These are phyloP conservation scores for Melanophora roralis DNA, from an alignment of 2,888 invertebrate species.

Conservation along the genomic window DNA sequence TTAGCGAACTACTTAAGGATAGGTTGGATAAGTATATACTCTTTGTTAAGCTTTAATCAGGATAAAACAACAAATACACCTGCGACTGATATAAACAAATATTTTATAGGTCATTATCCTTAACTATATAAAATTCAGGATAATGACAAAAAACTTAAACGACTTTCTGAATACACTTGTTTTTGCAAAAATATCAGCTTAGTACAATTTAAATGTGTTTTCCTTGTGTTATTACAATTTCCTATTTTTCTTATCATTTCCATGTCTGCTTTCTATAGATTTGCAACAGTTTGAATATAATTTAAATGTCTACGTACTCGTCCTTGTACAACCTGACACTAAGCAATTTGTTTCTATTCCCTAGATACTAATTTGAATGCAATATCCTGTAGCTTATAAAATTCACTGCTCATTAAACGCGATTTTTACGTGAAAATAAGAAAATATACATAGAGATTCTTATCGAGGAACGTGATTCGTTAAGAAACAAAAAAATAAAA, in stretches of 20 bases:
- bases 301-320: constrained; percentile 9
- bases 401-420: constrained; percentile 60
- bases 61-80: no score
- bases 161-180: constrained; percentile 17
- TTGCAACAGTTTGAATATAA: constrained; percentile 2
- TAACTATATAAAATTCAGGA: background rate
- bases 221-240: background rate
- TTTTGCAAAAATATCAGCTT: constrained; percentile 9
- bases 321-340: constrained; percentile 39
- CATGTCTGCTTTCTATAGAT: constrained; percentile 6
- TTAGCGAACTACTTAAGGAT: constrained; percentile 13
- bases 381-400: constrained; percentile 58
- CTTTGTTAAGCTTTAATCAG: background rate
- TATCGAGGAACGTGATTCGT: constrained; percentile 29
- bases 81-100: background rate
- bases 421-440: constrained; percentile 46
- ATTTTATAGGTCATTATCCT: constrained; percentile 34
- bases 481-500: constrained; percentile 23
- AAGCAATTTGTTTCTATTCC: constrained; percentile 55
- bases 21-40: background rate
- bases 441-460: constrained; percentile 32
- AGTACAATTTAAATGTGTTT: constrained; percentile 34
- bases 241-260: background rate
- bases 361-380: constrained; percentile 60
- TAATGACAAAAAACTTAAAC: background rate